A percentile compares a stretch with the other conserved stretches of the same genome.
phyloP scores from a whole-genome alignment of 2,113 vertebrate genomes.

The Morone saxatilis region DNA sequence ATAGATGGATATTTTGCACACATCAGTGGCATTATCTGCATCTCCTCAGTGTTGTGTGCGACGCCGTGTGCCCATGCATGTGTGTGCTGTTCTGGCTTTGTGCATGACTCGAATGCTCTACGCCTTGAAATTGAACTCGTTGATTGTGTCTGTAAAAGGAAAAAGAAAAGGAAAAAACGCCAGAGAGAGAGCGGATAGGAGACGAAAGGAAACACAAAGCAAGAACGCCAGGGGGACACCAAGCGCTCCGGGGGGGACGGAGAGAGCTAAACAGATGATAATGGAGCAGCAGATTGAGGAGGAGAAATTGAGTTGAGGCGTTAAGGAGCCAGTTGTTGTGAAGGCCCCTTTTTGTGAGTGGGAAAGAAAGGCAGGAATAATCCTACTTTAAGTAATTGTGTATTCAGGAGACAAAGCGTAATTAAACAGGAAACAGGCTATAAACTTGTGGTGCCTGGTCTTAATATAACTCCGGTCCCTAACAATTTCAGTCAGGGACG shows the following conservation, averaged over 20 bases:
- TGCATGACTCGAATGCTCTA: neutral
- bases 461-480: constrained; percentile 65
- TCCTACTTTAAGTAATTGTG: constrained; percentile 72
- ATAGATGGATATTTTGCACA: neutral
- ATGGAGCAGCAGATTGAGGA: too few species aligned
- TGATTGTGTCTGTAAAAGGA: constrained; percentile 21
- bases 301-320: constrained; percentile 3
- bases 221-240: constrained; percentile 15
- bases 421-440: constrained; percentile 72
- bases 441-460: constrained; percentile 57
- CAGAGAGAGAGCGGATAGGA: neutral
- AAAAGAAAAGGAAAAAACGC: neutral
- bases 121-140: constrained; percentile 31
- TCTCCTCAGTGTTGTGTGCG: neutral
- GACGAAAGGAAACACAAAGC: constrained; percentile 4
- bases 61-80: neutral
- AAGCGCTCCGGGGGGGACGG: constrained; percentile 20
- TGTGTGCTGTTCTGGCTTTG: neutral
- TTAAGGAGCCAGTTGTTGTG: constrained; percentile 28
- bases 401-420: constrained; percentile 67
- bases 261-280: constrained; percentile 36
- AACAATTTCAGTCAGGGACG: constrained; percentile 36
- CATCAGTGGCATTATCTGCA: neutral
- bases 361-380: constrained; percentile 65
- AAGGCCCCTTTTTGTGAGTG: constrained; percentile 40